phyloP scores from a whole-genome alignment of 53 echinoderm and acorn worm genomes.

The Glandiceps talaboti region DNA sequence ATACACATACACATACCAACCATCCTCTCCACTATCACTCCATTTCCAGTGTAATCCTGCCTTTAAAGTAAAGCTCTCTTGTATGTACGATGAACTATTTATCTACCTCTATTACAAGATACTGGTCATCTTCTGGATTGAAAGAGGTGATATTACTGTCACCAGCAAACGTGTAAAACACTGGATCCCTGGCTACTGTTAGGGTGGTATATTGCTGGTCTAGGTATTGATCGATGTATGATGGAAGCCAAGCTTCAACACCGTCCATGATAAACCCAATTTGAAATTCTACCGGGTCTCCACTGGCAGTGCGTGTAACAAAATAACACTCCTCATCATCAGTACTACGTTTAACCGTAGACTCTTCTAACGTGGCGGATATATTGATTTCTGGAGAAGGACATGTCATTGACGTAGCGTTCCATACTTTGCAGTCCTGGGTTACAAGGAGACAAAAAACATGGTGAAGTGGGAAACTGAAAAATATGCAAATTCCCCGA shows the following conservation, averaged over 20 bases:
- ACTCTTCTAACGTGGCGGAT: neutral
- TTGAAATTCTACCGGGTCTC: neutral
- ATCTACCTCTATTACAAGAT: neutral
- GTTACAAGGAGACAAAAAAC: neutral
- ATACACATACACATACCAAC: too few species aligned
- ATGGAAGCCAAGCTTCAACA: neutral
- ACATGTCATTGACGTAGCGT: neutral
- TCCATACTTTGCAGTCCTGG: neutral
- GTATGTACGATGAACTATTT: neutral
- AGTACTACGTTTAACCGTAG: neutral
- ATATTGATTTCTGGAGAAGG: neutral
- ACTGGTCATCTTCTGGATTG: neutral
- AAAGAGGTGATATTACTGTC: neutral
- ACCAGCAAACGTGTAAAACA: neutral
- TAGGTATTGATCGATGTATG: neutral
- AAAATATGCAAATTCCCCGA: too few species aligned
- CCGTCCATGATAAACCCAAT: neutral
- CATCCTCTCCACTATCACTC: too few species aligned
- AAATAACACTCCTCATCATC: neutral
- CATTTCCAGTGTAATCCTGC: too few species aligned
- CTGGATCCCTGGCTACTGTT: neutral
- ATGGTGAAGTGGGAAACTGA: too few species aligned
- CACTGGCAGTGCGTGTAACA: neutral
- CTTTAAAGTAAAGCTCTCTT: too few species aligned
- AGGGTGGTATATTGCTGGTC: neutral